Base-by-base conservation (phyloP, 2,888 invertebrate genomes). In the Hyppa rectilinea region DNA sequence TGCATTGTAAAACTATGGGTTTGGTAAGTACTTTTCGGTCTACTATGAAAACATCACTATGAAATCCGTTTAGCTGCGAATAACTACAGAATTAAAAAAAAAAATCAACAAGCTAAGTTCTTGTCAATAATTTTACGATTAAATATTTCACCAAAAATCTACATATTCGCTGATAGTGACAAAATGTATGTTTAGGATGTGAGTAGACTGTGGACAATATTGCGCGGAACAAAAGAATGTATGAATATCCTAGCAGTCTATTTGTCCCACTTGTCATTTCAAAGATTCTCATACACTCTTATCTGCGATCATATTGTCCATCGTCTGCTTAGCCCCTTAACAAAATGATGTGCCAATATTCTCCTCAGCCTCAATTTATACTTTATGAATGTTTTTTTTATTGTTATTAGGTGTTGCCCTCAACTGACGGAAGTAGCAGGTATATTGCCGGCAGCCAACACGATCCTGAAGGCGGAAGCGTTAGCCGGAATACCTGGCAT, bases 1-100 rank as follows among this genome's bases (percentile, higher is more conserved):
- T 98, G 98, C 89, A 98, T 99, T 75, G 98, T 99, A 95, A 97
- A 97, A 82, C 95, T 99, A 64, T 99, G 99, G 95, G 95, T 96
- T 52, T 96, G 96, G 96, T 96, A 81, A 86, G 94, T 71, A 47
- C 43, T 49, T 49, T 40, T 34, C 10, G 26, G 2, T 34, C 4
- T n/a, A n/a, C 10, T 14, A 23, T 17, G 23, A 3, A 6, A 26
- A 3, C 20, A 12, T 20, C 4, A 40, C 6, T 20, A 29, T 4
- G 7, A 49, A 26, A 26, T 26, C 49, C 7, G 26, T 26, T 49
- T 49, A 49, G 1, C 26, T 49, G 26, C 12, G 6, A 49, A 14
- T 49, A 49, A 49, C 26, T 26, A 49, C 17, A 49, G 14, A 10
- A 26, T 17, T 7, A 49, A 49, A 49, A 14, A 6, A 49, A 49